Base-by-base conservation (phyloP, 92 coral and sea anemone species). In the Porites lobata region DNA sequence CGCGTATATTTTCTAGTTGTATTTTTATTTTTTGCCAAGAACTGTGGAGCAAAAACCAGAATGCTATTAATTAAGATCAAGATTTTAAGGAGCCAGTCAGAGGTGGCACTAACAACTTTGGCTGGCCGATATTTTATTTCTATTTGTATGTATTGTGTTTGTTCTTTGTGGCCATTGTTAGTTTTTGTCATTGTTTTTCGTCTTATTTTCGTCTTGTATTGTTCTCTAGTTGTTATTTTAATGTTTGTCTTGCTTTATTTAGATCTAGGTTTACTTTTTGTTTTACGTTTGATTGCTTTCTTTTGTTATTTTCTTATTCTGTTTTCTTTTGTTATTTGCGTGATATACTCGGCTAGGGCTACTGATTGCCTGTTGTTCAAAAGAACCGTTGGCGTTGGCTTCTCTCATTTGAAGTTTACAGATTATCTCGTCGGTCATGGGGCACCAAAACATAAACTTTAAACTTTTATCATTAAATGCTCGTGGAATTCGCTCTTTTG, bases 61-160 rank as follows among this genome's bases (percentile, higher is more conserved):
- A 63, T 63, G 68, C 68, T 63, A 59, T 59, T 59, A 63, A 63
- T 63, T 8, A 63, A 63, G 68, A 63, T 63, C 68, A 63, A 63
- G 68, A 63, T 63, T 63, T 9, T 18, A 63, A 10, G 68, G 68
- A 0, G 68, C 68, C 68, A 63, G 68, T 63, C 68, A 63, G 19
- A 63, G 68, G 68, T 63, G 68, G 68, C 68, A 63, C 19, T 63
- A 63, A 63, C 68, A 26, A 2, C 32, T 26, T 26, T 26, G 32
- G 32, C 32, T 26, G 32, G 32, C 32, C 32, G 32, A 1, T 63
- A 63, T 63, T 32, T 72, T 72, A 72, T 51, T 72, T 32, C 77
- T 72, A 32, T 72, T 51, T 51, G 57, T 32, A 72, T 51, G 57
- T 26, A 2, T 26, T 1, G 32, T 26, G 32, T 26, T 26, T 26